Evolutionary conservation across 2,113 vertebrate genomes (phyloP), one percentile per base, ranked within the genome.

Genomic region (Ptilorrhoa leucosticta): DNA sequence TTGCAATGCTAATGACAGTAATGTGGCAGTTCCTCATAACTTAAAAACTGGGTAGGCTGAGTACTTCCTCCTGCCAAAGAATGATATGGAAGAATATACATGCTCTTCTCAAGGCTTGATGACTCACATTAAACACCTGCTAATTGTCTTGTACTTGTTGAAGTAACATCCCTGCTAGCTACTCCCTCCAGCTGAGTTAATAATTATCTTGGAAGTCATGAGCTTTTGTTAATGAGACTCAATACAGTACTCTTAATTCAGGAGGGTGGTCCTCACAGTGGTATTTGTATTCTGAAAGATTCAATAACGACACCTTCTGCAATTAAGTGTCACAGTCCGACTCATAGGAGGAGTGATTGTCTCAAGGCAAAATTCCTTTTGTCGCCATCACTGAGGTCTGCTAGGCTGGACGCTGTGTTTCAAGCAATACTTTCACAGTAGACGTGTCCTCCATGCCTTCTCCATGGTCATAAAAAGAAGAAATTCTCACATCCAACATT

Each of bases 191-290:
- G 58, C 91, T 83, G 87, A 89, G 93, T 73, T 95, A 91, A 94
- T 95, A 76, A 90, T 94, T 93, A 65, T 44, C 45, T 91, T 93
- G 84, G 81, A 96, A 95, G 37, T 83, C 84, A 31, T 42, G 45
- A 88, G 75, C 8, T 96, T 87, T 90, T 85, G 57, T 79, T 94
- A 91, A 91, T 91, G 75, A 96, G 89, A 85, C 57, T 68, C 61
- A 35, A 1, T 87, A 39, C 50, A 85, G 53, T 87, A 30, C 61
- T 95, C 80, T 24, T 76, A 83, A 72, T 91, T 91, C 87, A 28
- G 45, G 63, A 89, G 22, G 47, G 31, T 83, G 65, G 35, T 76
- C 78, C 42, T 89, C 66, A 73, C 57, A 53, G 42, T 56, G 81
- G 39, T 69, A 15, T 75, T 77, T 2, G 2, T 65, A 65, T 82